A percentile compares a stretch with the other conserved stretches of the same genome.
These are phyloP conservation scores for Zoanthus gigantus DNA, from an alignment of 92 coral and sea anemone species.

Conservation along the genomic window DNA sequence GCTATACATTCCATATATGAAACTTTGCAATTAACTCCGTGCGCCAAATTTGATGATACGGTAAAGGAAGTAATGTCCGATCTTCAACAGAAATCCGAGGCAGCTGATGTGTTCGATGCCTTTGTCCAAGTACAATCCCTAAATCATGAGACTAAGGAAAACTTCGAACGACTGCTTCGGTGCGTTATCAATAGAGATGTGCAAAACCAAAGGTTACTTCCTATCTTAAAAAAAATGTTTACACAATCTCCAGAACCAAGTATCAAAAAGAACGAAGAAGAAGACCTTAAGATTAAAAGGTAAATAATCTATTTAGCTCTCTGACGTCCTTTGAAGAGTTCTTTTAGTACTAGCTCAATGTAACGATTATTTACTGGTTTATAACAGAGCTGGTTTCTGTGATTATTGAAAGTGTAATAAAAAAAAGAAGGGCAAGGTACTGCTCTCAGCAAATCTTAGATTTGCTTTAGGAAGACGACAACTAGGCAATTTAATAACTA, in stretches of 20 bases:
- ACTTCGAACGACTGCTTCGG: conserved; percentile 7
- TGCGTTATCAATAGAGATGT: conserved; percentile 19
- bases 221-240: conserved; percentile 9
- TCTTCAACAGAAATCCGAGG: conserved; percentile 3
- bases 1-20: not conserved
- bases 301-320: not conserved
- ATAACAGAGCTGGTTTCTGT: too few species aligned
- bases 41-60: not conserved
- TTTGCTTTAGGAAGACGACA: too few species aligned
- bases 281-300: not conserved
- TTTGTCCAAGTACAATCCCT: conserved; percentile 33
- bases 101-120: conserved; percentile 24
- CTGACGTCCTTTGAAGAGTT: too few species aligned
- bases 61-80: not conserved
- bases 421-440: too few species aligned
- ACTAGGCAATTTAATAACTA: too few species aligned
- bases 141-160: conserved; percentile 11
- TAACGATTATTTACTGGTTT: too few species aligned
- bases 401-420: too few species aligned
- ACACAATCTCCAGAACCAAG: not conserved
- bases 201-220: not conserved
- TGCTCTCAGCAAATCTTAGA: too few species aligned
- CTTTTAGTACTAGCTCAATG: not conserved
- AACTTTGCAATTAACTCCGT: conserved; percentile 14
- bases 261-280: not conserved